A percentile compares a stretch with the other conserved stretches of the same genome.
Evolutionary conservation across 2,113 vertebrate species (phyloP).

Genomic region (Antechinus flavipes): DNA sequence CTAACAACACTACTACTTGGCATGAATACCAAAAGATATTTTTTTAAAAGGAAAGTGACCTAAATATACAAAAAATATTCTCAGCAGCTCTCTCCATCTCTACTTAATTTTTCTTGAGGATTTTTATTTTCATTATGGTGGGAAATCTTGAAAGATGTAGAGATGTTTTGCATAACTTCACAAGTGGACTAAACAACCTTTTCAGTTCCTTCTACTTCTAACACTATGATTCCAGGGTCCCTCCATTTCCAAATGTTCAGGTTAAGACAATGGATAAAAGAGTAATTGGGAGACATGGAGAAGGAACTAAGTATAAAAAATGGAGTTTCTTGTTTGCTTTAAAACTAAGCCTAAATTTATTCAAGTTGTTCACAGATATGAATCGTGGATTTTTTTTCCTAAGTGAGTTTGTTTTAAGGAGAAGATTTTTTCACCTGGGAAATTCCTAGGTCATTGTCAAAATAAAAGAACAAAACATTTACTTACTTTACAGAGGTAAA

Average conservation of each 20-base stretch:
- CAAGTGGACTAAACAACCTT: neutral
- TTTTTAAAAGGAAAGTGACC: too few relatives aligned
- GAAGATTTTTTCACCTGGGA: constrained; percentile 51
- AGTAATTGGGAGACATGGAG: constrained; percentile 24
- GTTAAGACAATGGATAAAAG: constrained; percentile 24
- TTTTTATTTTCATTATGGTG: too few relatives aligned
- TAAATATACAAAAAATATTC: too few relatives aligned
- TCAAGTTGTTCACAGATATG: neutral
- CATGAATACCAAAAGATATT: too few relatives aligned
- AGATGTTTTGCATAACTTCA: too few relatives aligned
- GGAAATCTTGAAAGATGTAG: too few relatives aligned
- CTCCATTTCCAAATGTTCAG: neutral
- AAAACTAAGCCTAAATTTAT: constrained; percentile 12
- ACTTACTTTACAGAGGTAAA: constrained; percentile 54
- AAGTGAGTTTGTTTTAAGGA: constrained; percentile 54
- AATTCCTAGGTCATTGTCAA: constrained; percentile 54
- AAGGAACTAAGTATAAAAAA: constrained; percentile 20
- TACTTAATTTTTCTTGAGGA: too few relatives aligned
- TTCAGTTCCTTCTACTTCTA: neutral
- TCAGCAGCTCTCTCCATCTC: too few relatives aligned
- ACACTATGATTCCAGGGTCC: neutral
- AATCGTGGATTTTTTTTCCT: neutral
- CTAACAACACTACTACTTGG: too few relatives aligned
- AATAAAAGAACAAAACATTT: constrained; percentile 61
- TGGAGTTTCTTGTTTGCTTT: constrained; percentile 31